Evolutionary conservation across 1,140 invertebrate genomes (phyloP).

Genomic region (Drosophila lacertosa): DNA sequence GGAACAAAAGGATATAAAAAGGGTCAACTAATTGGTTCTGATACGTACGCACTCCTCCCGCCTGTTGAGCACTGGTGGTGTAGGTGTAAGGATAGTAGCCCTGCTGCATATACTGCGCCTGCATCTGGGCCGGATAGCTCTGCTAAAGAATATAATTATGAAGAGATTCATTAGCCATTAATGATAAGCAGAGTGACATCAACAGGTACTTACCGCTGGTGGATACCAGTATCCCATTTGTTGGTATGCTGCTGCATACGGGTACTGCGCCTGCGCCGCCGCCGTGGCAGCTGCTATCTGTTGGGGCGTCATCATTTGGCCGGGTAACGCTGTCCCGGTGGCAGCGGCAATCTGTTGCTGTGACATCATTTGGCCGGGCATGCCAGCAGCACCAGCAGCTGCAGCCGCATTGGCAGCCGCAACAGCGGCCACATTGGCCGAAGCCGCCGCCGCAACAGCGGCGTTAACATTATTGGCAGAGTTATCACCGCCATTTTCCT

Average conservation of each 20-base stretch:
- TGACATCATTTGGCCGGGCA: slow-evolving; percentile 75
- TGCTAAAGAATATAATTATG: slow-evolving; percentile 34
- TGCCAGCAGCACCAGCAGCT: slow-evolving; percentile 67
- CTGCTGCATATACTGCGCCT: slow-evolving; percentile 88
- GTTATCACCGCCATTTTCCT: slow-evolving; percentile 88
- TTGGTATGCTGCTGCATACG: slow-evolving; percentile 87
- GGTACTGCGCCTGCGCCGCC: slow-evolving; percentile 85
- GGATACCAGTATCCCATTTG: slow-evolving; percentile 93
- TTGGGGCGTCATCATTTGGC: slow-evolving; percentile 77
- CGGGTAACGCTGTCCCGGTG: slow-evolving; percentile 74
- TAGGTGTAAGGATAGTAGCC: slow-evolving; percentile 86
- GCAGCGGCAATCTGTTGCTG: slow-evolving; percentile 76
- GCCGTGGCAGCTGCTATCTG: slow-evolving; percentile 81
- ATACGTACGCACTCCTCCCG: slow-evolving; percentile 74
- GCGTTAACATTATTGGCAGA: slow-evolving; percentile 75
- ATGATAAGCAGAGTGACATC: neutral
- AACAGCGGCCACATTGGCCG: slow-evolving; percentile 73
- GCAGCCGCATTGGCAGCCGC: slow-evolving; percentile 72
- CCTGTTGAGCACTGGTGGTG: slow-evolving; percentile 82
- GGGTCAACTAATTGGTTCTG: neutral
- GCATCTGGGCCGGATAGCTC: slow-evolving; percentile 85
- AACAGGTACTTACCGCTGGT: slow-evolving; percentile 72
- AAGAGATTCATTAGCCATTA: neutral
- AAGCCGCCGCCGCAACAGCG: slow-evolving; percentile 69
- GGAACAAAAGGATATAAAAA: too few relatives aligned